These are phyloP conservation scores for Metalampra italica DNA, from an alignment of 2,888 invertebrate genomes.

Conservation along the genomic window DNA sequence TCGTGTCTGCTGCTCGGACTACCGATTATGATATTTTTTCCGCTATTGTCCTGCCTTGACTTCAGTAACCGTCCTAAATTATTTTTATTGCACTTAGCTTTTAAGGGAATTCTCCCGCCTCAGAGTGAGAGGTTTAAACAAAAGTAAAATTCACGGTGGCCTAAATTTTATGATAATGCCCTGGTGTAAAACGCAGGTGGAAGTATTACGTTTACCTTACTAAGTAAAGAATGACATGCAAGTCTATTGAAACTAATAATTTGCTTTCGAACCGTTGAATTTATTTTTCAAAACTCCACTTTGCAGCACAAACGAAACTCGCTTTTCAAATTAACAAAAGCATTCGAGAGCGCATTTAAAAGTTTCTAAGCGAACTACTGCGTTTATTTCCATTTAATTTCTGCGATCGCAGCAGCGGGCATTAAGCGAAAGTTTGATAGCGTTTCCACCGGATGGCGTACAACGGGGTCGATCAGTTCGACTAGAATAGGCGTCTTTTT, in stretches of 20 bases:
- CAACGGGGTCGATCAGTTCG: conserved; percentile 25
- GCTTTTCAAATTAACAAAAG: conserved; percentile 64
- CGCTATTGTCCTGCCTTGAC: conserved; percentile 28
- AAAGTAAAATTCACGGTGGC: not conserved
- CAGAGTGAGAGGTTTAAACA: no score
- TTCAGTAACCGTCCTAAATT: conserved; percentile 31
- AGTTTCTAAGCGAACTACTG: conserved; percentile 55
- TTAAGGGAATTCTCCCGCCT: no score
- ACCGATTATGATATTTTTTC: conserved; percentile 39
- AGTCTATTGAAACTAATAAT: conserved; percentile 1
- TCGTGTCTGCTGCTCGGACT: conserved; percentile 15
- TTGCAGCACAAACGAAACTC: conserved; percentile 40
- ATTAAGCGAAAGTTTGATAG: conserved; percentile 50
- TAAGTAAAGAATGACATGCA: not conserved
- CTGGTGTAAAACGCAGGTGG: no score
- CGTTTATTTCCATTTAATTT: conserved; percentile 65
- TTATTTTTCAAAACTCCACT: conserved; percentile 39
- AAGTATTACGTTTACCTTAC: no score
- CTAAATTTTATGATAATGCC: no score
- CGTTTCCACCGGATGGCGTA: conserved; percentile 30
- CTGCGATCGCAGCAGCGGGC: conserved; percentile 46
- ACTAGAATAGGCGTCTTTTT: conserved; percentile 33
- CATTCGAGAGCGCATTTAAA: conserved; percentile 54
- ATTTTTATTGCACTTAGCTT: conserved; percentile 7
- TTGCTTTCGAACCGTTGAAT: conserved; percentile 12